phyloP scores from a whole-genome alignment of 2,888 invertebrate species.

The Erpobdella octoculata region DNA sequence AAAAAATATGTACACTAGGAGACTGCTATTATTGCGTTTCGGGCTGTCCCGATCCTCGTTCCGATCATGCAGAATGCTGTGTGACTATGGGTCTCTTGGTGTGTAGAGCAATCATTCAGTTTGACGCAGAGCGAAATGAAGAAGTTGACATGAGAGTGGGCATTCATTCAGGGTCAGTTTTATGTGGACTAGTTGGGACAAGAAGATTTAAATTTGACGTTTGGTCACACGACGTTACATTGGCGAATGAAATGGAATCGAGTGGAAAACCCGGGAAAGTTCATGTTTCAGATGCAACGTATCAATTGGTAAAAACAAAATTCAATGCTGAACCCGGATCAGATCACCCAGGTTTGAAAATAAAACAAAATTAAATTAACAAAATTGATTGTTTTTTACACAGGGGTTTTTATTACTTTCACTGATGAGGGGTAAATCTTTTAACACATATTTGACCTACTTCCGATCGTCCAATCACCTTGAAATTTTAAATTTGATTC shows the following conservation, averaged over 20 bases:
- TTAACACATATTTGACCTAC: no score
- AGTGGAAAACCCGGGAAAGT: conserved; percentile 64
- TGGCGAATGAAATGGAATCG: conserved; percentile 92
- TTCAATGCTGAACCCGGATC: conserved; percentile 67
- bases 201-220: conserved; percentile 92
- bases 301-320: conserved; percentile 70
- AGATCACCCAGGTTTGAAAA: conserved; percentile 66
- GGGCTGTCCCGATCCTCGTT: conserved; percentile 83
- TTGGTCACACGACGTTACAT: conserved; percentile 91
- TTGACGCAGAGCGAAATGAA: conserved; percentile 75
- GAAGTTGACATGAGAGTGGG: conserved; percentile 73
- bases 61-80: conserved; percentile 86
- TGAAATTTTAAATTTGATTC: no score
- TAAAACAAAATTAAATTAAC: not conserved
- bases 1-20: conserved; percentile 90
- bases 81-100: conserved; percentile 92
- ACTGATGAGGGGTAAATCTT: no score
- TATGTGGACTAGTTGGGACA: conserved; percentile 88
- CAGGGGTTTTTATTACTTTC: no score
- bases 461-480: no score
- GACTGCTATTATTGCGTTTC: conserved; percentile 81
- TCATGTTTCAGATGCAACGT: conserved; percentile 82
- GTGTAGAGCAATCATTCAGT: conserved; percentile 70
- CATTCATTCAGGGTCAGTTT: conserved; percentile 80
- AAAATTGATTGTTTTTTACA: no score